Conservation (phyloP, 2,888 invertebrate genomes). For the Himalopsyche kuldschensis region DNA sequence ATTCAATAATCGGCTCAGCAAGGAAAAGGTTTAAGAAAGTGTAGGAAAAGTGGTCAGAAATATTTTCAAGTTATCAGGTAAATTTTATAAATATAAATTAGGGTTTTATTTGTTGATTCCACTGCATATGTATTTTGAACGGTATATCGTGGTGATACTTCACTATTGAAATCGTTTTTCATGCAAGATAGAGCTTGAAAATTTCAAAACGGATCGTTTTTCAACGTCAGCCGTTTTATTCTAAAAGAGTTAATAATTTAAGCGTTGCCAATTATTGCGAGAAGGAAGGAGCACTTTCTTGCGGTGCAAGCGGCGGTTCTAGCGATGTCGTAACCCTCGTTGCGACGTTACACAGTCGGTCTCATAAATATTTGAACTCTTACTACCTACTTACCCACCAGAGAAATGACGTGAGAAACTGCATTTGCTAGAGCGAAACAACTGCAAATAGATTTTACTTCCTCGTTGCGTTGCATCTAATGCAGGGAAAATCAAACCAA, state of each 20-base stretch:
- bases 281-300: not conserved
- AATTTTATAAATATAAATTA: too few species aligned
- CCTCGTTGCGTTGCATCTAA: conserved; percentile 41
- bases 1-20: too few species aligned
- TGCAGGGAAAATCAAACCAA: not conserved
- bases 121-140: too few species aligned
- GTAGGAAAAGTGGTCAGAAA: too few species aligned
- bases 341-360: not conserved
- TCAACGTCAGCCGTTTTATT: not conserved
- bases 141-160: too few species aligned
- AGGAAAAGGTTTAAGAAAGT: too few species aligned
- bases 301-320: not conserved
- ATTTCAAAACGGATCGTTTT: not conserved
- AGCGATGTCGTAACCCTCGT: not conserved
- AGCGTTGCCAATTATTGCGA: conserved; percentile 13
- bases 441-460: not conserved
- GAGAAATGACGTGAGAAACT: conserved; percentile 11
- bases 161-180: too few species aligned
- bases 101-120: too few species aligned
- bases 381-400: not conserved
- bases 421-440: conserved; percentile 6
- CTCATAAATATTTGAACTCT: conserved; percentile 9
- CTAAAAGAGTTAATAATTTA: not conserved
- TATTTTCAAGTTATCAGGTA: too few species aligned
- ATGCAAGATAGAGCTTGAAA: not conserved